Conservation (phyloP, 2,797 vertebrate genomes). For the Enteromius viviparus region DNA sequence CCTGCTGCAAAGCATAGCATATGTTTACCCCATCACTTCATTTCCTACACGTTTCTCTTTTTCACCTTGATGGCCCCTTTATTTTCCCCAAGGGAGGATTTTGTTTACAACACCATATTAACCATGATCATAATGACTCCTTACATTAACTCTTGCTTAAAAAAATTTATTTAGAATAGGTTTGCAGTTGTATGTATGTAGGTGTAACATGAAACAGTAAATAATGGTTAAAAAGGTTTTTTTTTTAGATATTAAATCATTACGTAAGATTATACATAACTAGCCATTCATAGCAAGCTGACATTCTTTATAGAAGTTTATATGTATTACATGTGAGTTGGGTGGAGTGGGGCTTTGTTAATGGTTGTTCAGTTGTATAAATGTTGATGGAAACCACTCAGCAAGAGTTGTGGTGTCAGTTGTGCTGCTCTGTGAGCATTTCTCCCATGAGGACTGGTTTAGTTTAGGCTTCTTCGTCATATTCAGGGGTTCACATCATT, state of each 20-base stretch:
- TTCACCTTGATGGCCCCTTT: not conserved
- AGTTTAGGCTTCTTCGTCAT: conserved; percentile 6
- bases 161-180: not conserved
- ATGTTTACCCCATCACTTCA: conserved; percentile 5
- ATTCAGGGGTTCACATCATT: conserved; percentile 17
- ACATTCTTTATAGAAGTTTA: not conserved
- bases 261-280: not conserved
- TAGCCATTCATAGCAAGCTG: not conserved
- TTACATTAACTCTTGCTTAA: not conserved
- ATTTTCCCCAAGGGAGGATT: not conserved
- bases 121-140: not conserved
- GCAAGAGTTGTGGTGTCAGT: not conserved
- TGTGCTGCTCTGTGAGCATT: not conserved
- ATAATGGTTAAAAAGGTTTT: not conserved
- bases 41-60: not conserved
- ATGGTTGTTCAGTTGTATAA: not conserved
- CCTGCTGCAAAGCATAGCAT: not conserved
- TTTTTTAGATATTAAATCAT: not conserved
- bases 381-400: not conserved
- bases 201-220: not conserved
- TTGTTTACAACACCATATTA: not conserved
- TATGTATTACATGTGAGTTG: not conserved
- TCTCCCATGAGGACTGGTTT: conserved; percentile 37
- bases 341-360: not conserved
- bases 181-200: not conserved